Base-by-base conservation (phyloP, 2,113 vertebrate species). In the Malurus cyaneus region DNA sequence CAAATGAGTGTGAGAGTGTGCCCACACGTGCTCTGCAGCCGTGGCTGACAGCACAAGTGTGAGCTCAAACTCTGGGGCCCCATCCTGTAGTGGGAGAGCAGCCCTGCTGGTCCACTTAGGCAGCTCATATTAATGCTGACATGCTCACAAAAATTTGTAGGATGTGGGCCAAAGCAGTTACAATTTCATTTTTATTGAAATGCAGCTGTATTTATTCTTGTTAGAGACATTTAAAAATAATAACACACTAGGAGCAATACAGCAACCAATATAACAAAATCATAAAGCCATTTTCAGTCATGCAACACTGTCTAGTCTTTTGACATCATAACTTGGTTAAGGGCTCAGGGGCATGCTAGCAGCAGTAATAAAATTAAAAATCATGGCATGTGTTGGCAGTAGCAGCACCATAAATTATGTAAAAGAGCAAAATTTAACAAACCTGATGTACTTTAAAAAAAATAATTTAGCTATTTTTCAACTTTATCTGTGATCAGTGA, bases 71-170 rank as follows among this genome's bases (percentile, higher is more conserved):
- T 32, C 29, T 21, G 1, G 17, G n/a, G 34, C 53, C 15, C 16
- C 42, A 12, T 90, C 32, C 66, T 54, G 66, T 23, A n/a, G 3
- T 10, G 0, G 46, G 29, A 56, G 36, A 52, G 59, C 29, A 32
- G 64, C 59, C 42, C 15, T 0, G 0, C 54, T 77, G 62, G 18
- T 42, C 15, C 61, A 54, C 20, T 57, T 29, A 18, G 0, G 5
- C 42, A 77, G 32, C 59, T 74, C 3, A 0, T 24, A 1, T 44
- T 65, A 44, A 18, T 29, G 6, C 32, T 70, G 82, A 59, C 8
- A 1, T 36, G 29, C 28, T 67, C 57, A 62, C 69, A 62, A 60
- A 76, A 60, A 29, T 70, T 18, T 32, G 31, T 73, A 60, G 71
- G 47, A 44, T 17, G 14, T 18, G 28, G 18, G 34, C 56, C 52